These are phyloP conservation scores for Drepana arcuata DNA, from an alignment of 1,140 invertebrate genomes.

Conservation along the genomic window DNA sequence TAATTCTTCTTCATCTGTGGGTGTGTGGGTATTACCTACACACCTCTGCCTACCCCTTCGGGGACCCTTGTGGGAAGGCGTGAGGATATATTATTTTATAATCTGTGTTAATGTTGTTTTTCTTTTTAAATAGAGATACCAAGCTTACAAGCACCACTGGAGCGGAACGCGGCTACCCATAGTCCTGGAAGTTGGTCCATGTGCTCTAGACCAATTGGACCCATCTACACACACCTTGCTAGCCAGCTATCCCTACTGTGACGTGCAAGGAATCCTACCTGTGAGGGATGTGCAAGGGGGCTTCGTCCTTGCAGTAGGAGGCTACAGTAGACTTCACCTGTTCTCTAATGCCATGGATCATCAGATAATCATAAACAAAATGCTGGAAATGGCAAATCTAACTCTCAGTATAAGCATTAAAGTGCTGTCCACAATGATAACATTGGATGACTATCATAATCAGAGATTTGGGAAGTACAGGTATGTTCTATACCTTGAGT, in stretches of 20 bases:
- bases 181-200: slow-evolving; percentile 90
- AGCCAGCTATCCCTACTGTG: slow-evolving; percentile 93
- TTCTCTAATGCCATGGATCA: slow-evolving; percentile 86
- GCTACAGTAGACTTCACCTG: slow-evolving; percentile 90
- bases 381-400: slow-evolving; percentile 84
- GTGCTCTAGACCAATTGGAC: slow-evolving; percentile 92
- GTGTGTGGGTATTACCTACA: no score
- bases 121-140: slow-evolving; percentile 80
- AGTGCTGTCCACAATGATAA: slow-evolving; percentile 86
- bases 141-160: slow-evolving; percentile 96
- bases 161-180: slow-evolving; percentile 91
- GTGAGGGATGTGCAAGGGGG: slow-evolving; percentile 84
- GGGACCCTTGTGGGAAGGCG: no score
- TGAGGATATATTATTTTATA: no score
- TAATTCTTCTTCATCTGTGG: neutral
- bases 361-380: slow-evolving; percentile 89
- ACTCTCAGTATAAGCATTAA: slow-evolving; percentile 89
- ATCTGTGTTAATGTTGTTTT: neutral
- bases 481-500: no score
- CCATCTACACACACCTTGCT: slow-evolving; percentile 84
- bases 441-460: slow-evolving; percentile 86
- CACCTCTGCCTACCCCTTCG: no score
- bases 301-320: slow-evolving; percentile 90
- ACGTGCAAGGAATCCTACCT: slow-evolving; percentile 62
- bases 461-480: slow-evolving; percentile 94